Evolutionary conservation across 2,888 invertebrate species (phyloP), one percentile per base, ranked within the genome.

Genomic region (Orchesellides sinensis): DNA sequence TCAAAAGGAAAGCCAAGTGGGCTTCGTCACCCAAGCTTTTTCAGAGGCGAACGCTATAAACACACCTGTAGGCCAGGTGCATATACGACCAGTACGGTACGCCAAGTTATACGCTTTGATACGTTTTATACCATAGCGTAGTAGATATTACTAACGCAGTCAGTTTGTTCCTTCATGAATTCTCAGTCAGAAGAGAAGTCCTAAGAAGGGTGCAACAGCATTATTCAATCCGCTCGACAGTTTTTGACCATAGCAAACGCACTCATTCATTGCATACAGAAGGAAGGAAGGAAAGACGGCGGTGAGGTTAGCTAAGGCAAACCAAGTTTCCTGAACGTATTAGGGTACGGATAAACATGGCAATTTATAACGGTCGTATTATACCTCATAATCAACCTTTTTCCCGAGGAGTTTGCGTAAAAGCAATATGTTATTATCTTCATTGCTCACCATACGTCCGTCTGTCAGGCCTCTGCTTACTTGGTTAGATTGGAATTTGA

Each of bases 61-160:
- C 66, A 56, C 78, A 79, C 79, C 79, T 79, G 79, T 79, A 79
- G 79, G 61, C 79, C 79, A 79, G 79, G 52, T 79, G 79, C 35
- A 56, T 68, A 29, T 59, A 27, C 27, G 45, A 19, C 8, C 17
- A 61, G 23, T 69, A 27, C n/a, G 19, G 35, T 27, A 70, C 56
- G 70, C 54, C 54, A 70, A 49, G 35, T 70, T 32, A 61, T 35
- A 61, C 32, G 61, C 29, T 61, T 54, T 54, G 25, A 54, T 54
- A 12, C 17, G 32, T n/a, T 32, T 61, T 35, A 61, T 32, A 61
- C 3, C 61, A 21, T 61, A 32, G 32, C 19, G 17, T 29, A 6
- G n/a, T n/a, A n/a, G n/a, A n/a, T n/a, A n/a, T n/a, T n/a, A n/a
- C n/a, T n/a, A n/a, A n/a, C n/a, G n/a, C n/a, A n/a, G n/a, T n/a